Evolutionary conservation across 2,797 vertebrate species (phyloP).

Genomic region (Lepilemur ruficaudatus): DNA sequence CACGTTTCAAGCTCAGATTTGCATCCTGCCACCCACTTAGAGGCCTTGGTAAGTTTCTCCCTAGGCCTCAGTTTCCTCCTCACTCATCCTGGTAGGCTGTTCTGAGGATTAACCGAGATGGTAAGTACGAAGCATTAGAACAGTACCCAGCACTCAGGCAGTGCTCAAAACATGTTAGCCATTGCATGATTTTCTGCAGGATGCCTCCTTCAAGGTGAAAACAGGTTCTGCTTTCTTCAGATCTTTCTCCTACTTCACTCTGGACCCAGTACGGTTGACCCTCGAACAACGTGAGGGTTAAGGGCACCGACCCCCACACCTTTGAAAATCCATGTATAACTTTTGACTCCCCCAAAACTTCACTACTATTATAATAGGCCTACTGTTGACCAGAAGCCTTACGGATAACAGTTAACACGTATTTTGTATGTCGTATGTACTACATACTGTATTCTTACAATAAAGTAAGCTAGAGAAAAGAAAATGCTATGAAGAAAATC

Average conservation of each 20-base stretch:
- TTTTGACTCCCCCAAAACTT: neutral
- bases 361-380: neutral
- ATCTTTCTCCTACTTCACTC: neutral
- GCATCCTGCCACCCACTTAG: neutral
- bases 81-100: neutral
- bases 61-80: neutral
- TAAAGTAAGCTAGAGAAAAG: neutral
- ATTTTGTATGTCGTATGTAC: neutral
- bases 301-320: neutral
- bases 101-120: neutral
- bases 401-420: neutral
- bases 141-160: neutral
- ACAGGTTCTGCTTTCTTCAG: neutral
- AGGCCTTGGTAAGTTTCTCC: neutral
- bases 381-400: neutral
- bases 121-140: too few species aligned
- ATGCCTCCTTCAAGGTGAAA: neutral
- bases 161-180: fast-evolving
- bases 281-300: neutral
- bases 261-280: neutral
- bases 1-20: neutral
- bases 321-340: neutral
- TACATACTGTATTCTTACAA: neutral
- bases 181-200: neutral
- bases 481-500: neutral